Conservation (phyloP, 2,797 vertebrate genomes). For the Rhinella marina region DNA sequence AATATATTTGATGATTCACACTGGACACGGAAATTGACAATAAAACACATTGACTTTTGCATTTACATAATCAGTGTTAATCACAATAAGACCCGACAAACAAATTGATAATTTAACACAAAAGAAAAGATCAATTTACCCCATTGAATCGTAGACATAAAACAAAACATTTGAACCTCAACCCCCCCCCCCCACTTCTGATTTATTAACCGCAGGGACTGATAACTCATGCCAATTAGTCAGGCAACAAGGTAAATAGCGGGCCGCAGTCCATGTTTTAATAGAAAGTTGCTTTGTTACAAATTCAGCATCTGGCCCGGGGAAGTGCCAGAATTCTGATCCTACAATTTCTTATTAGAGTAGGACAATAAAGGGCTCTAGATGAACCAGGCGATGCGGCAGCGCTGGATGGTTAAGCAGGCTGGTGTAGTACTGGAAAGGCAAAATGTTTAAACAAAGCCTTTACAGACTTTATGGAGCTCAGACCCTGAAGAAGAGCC, state of each 20-base stretch:
- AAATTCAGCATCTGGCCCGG: constrained; percentile 30
- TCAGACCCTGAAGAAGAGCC: no score
- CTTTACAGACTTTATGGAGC: no score
- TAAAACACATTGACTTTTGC: no score
- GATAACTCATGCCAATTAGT: constrained; percentile 51
- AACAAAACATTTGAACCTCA: not conserved
- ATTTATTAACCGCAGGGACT: not conserved
- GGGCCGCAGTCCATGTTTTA: not conserved
- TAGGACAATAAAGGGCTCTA: not conserved
- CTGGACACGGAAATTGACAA: no score
- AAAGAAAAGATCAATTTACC: not conserved
- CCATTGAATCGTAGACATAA: not conserved
- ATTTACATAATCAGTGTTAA: no score
- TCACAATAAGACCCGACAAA: no score
- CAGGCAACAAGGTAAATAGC: constrained; percentile 9
- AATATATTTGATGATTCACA: no score
- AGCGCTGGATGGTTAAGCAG: no score
- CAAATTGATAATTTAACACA: no score
- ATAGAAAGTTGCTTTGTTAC: constrained; percentile 22
- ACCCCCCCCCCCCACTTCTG: no score
- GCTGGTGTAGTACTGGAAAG: no score
- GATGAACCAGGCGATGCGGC: not conserved
- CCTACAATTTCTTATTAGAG: not conserved
- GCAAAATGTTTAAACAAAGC: no score
- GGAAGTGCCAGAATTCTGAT: not conserved